Base-by-base conservation (phyloP, 1,140 invertebrate species). In the Cyrtorhinus lividipennis region DNA sequence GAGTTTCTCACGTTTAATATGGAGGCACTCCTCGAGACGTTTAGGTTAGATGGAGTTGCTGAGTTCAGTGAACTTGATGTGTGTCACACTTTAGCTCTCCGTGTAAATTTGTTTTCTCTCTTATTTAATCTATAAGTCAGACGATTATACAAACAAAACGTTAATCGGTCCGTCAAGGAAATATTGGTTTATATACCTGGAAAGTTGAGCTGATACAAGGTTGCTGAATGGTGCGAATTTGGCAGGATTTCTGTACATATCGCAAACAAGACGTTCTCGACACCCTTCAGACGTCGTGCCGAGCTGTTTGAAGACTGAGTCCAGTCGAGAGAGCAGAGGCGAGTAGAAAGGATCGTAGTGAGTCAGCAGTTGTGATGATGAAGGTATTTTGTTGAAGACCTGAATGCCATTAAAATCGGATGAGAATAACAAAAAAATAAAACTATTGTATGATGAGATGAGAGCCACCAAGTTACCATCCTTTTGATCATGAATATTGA, bases 351-450 rank as follows among this genome's bases (percentile, higher is more conserved):
- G 78, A 68, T 90, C 87, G 64, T 79, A 79, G 58, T 65, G 64
- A 18, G 87, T 88, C 24, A 91, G 73, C 56, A 91, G 78, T 65
- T 90, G 75, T 0, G 87, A 88, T 3, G 86, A 88, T 1, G 82
- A 80, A 24, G 89, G 88, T 64, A 90, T 89, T 69, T 89, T 87
- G 69, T 89, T 86, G 77, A 90, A 90, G 3, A 85, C 82, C 80
- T 86, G 75, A 56, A 76, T n/a, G n/a, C 81, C 64, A 8, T 2
- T 20, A 23, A 58, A 2, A 58, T 23, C 25, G 3, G 2, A 23
- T 20, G 18, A 66, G 44, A 56, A 30, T 24, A 48, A 60, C 63
- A 64, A 10, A 20, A 22, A 12, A 22, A 8, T 10, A n/a, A 56
- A 56, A 23, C 12, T n/a, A 56, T 12, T 44, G 10, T 44, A 44